Percentiles rank a stretch among this genome's conserved stretches.
Conservation (phyloP, 92 coral and sea anemone genomes). For the Diadumene lineata region DNA sequence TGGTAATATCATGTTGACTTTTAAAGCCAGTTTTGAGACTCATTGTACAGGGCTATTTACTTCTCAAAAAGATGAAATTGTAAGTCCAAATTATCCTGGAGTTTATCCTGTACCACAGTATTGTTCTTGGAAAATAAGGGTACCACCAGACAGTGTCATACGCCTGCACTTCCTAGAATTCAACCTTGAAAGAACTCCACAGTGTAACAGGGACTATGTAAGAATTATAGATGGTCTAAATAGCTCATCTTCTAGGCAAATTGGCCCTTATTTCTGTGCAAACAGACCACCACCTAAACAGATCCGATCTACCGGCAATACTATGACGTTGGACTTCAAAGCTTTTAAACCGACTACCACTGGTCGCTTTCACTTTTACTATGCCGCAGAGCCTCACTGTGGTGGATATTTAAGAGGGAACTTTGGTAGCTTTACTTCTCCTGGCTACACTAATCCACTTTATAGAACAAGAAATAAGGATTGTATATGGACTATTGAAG, state of each 20-base stretch:
- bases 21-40: conserved; percentile 52
- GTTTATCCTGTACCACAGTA: conserved; percentile 62
- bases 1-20: conserved; percentile 29
- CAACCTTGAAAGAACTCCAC: conserved; percentile 48
- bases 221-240: conserved; percentile 73
- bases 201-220: conserved; percentile 63
- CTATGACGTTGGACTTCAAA: conserved; percentile 59
- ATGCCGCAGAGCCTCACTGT: conserved; percentile 65
- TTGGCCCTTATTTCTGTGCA: conserved; percentile 76
- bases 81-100: conserved; percentile 64
- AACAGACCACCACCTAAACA: conserved; percentile 39
- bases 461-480: conserved; percentile 18
- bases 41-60: conserved; percentile 63
- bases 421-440: conserved; percentile 69
- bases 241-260: conserved; percentile 32
- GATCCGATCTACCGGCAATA: conserved; percentile 65
- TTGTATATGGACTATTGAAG: conserved; percentile 81
- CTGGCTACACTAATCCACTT: conserved; percentile 43
- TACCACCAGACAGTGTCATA: conserved; percentile 62
- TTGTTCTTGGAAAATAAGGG: conserved; percentile 72
- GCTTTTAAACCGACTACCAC: conserved; percentile 50
- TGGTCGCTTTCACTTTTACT: conserved; percentile 50
- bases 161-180: conserved; percentile 50
- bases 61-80: conserved; percentile 26
- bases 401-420: conserved; percentile 52